Percentiles rank a stretch among this genome's conserved stretches.
Evolutionary conservation across 2,888 invertebrate genomes (phyloP).

Genomic region (Epiperipatus broadwayi): DNA sequence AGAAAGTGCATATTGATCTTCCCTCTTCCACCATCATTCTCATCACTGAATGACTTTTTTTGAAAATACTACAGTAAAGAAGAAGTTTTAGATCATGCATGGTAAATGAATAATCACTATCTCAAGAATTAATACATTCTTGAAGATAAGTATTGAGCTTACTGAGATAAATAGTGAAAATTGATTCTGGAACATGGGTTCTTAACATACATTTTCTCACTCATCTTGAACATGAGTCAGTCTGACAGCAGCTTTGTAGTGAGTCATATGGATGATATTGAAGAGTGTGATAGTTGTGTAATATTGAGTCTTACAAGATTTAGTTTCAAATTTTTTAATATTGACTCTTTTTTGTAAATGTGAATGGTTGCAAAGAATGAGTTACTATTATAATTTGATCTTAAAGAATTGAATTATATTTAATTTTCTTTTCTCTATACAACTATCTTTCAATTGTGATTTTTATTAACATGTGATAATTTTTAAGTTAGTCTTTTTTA

Average conservation of each 20-base stretch:
- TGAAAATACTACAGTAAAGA: conserved; percentile 67
- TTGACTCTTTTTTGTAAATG: conserved; percentile 78
- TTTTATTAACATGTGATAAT: too few relatives aligned
- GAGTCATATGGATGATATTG: conserved; percentile 93
- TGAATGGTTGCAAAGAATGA: too few relatives aligned
- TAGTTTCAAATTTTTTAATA: conserved; percentile 76
- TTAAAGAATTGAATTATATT: too few relatives aligned
- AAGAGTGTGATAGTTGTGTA: conserved; percentile 94
- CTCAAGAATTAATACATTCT: conserved; percentile 30
- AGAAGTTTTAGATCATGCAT: conserved; percentile 82
- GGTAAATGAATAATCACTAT: conserved; percentile 38
- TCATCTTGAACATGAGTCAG: conserved; percentile 59
- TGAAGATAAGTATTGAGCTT: conserved; percentile 37
- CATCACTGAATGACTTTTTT: conserved; percentile 89
- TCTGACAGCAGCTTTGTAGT: conserved; percentile 83
- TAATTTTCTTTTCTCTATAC: too few relatives aligned
- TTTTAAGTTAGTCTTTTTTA: too few relatives aligned
- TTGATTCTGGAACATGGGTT: conserved; percentile 73
- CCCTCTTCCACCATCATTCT: conserved; percentile 78
- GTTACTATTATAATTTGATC: too few relatives aligned
- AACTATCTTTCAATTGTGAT: too few relatives aligned
- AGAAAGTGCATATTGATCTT: conserved; percentile 86
- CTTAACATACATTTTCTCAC: conserved; percentile 98
- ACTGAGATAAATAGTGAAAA: conserved; percentile 78
- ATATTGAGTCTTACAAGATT: conserved; percentile 54